A percentile compares a stretch with the other conserved stretches of the same genome.
Evolutionary conservation across 2,888 invertebrate genomes (phyloP).

Genomic region (Neoaliturus tenellus): DNA sequence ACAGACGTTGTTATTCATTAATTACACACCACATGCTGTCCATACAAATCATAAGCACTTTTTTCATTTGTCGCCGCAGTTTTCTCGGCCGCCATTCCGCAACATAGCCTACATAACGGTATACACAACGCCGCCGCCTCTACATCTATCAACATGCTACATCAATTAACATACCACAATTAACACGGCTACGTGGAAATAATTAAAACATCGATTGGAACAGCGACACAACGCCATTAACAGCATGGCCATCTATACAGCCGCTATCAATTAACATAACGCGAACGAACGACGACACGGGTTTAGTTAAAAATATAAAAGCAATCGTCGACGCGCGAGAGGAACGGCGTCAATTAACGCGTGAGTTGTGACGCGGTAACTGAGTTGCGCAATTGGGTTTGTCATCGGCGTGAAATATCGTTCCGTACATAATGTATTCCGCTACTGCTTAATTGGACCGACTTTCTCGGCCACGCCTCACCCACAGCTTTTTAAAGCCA

Average conservation of each 20-base stretch:
- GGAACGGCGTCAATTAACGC: constrained; percentile 40
- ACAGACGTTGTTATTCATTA: too few relatives aligned
- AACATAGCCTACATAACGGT: too few relatives aligned
- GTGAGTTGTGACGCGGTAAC: constrained; percentile 35
- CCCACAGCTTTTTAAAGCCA: constrained; percentile 46
- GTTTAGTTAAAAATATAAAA: constrained; percentile 51
- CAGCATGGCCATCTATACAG: constrained; percentile 11
- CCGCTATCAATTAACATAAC: constrained; percentile 43
- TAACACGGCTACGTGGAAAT: constrained; percentile 38
- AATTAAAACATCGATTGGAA: constrained; percentile 51
- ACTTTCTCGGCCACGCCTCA: constrained; percentile 53
- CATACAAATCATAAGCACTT: too few relatives aligned
- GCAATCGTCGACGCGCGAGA: constrained; percentile 25
- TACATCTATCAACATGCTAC: not conserved
- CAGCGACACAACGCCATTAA: constrained; percentile 34
- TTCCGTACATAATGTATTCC: constrained; percentile 53
- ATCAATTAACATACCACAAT: constrained; percentile 39
- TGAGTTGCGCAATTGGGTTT: constrained; percentile 51
- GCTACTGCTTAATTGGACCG: constrained; percentile 50
- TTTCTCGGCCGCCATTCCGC: too few relatives aligned
- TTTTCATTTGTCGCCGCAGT: too few relatives aligned
- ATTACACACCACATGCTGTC: too few relatives aligned
- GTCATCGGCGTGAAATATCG: constrained; percentile 56
- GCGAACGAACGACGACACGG: constrained; percentile 23
- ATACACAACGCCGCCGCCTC: not conserved